Evolutionary conservation across 2,888 invertebrate species (phyloP), one percentile per base, ranked within the genome.

Genomic region (Quadroppia sp.): DNA sequence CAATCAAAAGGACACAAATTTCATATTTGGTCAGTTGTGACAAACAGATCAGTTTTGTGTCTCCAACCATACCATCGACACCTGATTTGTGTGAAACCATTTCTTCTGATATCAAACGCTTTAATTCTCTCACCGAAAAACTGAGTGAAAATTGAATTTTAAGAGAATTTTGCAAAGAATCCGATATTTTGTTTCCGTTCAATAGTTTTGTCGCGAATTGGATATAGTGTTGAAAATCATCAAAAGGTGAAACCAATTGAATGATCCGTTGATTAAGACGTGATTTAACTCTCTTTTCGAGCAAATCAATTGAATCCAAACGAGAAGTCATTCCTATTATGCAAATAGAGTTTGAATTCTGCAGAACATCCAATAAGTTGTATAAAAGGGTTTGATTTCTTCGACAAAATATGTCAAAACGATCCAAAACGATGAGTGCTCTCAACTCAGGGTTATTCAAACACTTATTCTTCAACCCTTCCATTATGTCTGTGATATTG

Each of bases 241-340:
- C 71, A 36, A 74, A 75, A 45, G 76, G 75, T n/a, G 69, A 17
- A 6, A 53, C 25, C n/a, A 76, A 28, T 32, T 76, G 71, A 2
- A 75, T 42, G 17, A 75, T 61, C 20, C 70, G 48, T 15, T 56
- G 61, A 45, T 70, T 73, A 11, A 76, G 40, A 32, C 76, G 69
- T 7, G 76, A 76, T 69, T 69, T 59, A 45, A 76, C 76, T 36
- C 76, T 69, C 40, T 74, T 76, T 45, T 75, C 74, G 36, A 75
- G 40, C 36, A 71, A 64, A 30, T 76, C 72, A 15, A 72, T 69
- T 45, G 71, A 76, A 32, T 76, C 76, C 32, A 73, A 40, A 36
- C 72, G 67, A 36, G 64, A 48, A 13, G 76, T 75, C 56, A 76
- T 40, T n/a, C 73, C 75, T 36, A 76, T 75, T 28, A 76, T 53